A percentile compares a stretch with the other conserved stretches of the same genome.
phyloP scores from a whole-genome alignment of 35 echinoderm and acorn worm species.

The Holothuria glaberrima region DNA sequence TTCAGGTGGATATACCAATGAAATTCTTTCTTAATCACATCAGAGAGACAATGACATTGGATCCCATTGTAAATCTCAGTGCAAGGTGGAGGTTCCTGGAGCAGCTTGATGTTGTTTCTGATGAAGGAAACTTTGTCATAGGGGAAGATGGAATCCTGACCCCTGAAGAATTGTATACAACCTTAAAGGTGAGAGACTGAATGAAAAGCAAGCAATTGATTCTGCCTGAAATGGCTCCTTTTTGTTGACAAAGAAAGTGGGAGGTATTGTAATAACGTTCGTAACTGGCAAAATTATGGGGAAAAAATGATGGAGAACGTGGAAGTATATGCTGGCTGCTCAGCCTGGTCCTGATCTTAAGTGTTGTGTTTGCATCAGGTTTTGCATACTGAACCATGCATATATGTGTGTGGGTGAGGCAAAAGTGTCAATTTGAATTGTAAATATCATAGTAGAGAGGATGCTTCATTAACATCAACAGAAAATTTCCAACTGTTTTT shows the following conservation, averaged over 20 bases:
- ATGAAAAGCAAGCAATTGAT: not conserved
- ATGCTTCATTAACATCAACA: too few species aligned
- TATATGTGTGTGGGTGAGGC: too few species aligned
- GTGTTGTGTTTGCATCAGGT: too few species aligned
- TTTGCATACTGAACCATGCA: too few species aligned
- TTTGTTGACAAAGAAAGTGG: too few species aligned
- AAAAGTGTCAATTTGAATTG: too few species aligned
- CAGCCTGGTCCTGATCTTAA: too few species aligned
- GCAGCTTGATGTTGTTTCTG: constrained; percentile 50
- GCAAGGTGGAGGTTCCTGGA: constrained; percentile 67
- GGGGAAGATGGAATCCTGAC: constrained; percentile 74
- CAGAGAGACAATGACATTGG: not conserved
- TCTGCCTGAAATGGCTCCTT: too few species aligned
- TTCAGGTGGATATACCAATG: constrained; percentile 82
- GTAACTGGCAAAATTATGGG: not conserved
- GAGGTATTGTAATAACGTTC: too few species aligned
- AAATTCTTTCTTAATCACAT: constrained; percentile 45
- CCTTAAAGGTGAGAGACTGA: constrained; percentile 60
- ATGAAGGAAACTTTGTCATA: constrained; percentile 71
- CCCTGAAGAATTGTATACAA: constrained; percentile 67
- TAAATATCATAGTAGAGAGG: too few species aligned
- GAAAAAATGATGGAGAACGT: not conserved
- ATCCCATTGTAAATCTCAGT: constrained; percentile 20
- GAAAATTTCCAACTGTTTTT: too few species aligned
- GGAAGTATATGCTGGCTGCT: too few species aligned